A percentile compares a stretch with the other conserved stretches of the same genome.
These are phyloP conservation scores for Rutpela maculata DNA, from an alignment of 2,888 invertebrate species.

Conservation along the genomic window DNA sequence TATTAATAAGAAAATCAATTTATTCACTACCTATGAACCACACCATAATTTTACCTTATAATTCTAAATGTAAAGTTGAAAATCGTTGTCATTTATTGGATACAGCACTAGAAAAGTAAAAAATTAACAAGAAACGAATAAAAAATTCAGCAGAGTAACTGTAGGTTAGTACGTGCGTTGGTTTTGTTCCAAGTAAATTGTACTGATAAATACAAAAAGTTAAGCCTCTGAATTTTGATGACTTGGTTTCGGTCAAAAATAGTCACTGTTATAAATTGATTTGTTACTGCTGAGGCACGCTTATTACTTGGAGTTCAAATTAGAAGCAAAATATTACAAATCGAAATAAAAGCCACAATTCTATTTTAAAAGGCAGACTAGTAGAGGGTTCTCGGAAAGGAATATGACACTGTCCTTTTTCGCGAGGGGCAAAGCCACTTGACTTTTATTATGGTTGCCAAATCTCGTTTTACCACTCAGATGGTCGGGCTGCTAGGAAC, in stretches of 20 bases:
- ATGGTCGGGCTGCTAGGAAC: slow-evolving; percentile 2
- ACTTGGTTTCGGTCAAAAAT: slow-evolving; percentile 13
- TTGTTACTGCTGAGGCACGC: slow-evolving; percentile 10
- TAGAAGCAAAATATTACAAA: slow-evolving; percentile 15
- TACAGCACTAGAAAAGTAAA: background rate
- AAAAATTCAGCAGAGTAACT: slow-evolving; percentile 6
- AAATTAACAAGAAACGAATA: background rate
- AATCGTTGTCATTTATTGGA: background rate
- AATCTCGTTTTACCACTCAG: slow-evolving; percentile 15
- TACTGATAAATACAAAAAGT: background rate
- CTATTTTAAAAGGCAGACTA: slow-evolving; percentile 22
- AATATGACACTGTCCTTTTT: slow-evolving; percentile 18
- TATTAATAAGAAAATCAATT: too few relatives aligned
- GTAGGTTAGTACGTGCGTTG: background rate
- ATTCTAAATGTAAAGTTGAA: background rate
- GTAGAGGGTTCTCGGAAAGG: slow-evolving; percentile 12
- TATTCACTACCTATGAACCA: too few relatives aligned
- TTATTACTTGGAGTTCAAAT: background rate
- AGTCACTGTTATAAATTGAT: slow-evolving; percentile 25
- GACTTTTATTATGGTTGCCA: slow-evolving; percentile 14
- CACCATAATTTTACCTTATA: too few relatives aligned
- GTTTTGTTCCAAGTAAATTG: slow-evolving; percentile 17
- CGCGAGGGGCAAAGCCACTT: slow-evolving; percentile 17
- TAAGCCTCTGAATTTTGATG: slow-evolving; percentile 16
- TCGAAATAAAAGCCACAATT: background rate